Evolutionary conservation across 2,888 invertebrate species (phyloP).

Genomic region (Eristalis tenax): DNA sequence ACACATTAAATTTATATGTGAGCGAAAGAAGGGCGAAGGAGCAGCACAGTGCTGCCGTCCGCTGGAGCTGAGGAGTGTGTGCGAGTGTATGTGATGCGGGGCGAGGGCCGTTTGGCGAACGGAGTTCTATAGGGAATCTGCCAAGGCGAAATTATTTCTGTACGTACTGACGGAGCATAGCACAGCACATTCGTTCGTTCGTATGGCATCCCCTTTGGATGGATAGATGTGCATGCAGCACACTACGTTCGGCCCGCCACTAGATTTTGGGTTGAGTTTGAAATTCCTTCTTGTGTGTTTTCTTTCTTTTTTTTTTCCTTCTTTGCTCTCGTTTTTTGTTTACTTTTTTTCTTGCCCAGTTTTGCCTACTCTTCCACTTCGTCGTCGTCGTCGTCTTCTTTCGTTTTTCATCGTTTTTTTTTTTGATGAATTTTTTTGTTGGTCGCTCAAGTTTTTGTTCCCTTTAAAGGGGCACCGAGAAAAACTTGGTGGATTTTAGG

Average conservation of each 20-base stretch:
- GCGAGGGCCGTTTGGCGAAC: conserved; percentile 13
- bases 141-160: conserved; percentile 69
- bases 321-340: conserved; percentile 22
- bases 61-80: neutral
- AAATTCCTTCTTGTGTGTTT: conserved; percentile 33
- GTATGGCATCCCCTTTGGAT: conserved; percentile 66
- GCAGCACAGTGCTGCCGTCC: neutral
- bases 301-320: conserved; percentile 15
- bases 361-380: conserved; percentile 17
- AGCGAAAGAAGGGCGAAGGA: conserved; percentile 49
- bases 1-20: conserved; percentile 69
- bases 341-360: conserved; percentile 20
- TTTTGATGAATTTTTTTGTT: conserved; percentile 11
- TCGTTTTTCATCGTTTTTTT: neutral
- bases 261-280: conserved; percentile 71
- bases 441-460: neutral
- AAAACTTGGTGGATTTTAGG: conserved; percentile 62
- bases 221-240: conserved; percentile 55
- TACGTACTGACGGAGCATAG: conserved; percentile 47
- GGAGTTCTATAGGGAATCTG: conserved; percentile 48
- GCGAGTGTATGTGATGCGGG: neutral
- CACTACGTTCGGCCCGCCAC: conserved; percentile 52
- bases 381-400: neutral
- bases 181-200: conserved; percentile 54
- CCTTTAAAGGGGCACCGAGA: conserved; percentile 46